Evolutionary conservation across 1,140 invertebrate species (phyloP), one percentile per base, ranked within the genome.

Genomic region (Formica selysi): DNA sequence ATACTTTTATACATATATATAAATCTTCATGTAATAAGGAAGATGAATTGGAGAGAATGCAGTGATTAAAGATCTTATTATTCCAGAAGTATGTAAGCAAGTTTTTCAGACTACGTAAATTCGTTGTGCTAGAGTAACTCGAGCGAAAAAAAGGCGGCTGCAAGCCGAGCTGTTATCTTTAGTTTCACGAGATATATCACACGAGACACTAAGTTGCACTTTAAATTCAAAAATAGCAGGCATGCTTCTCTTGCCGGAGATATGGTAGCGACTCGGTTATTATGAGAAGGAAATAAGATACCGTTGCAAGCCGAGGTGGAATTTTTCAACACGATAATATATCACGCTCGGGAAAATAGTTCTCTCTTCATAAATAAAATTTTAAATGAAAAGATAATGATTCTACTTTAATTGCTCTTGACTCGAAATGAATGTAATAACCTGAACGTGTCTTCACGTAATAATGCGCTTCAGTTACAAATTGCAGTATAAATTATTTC

Each of bases 201-300:
- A 10, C 29, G 48, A 57, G 78, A 80, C 79, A 74, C 68, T 83
- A 83, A 83, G 79, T 83, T 62, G 79, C 68, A 83, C 79, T 83
- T 83, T 83, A 83, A 83, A 83, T 83, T 83, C 79, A 73, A 83
- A 83, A 83, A 83, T 83, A 74, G 54, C 68, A 29, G 51, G 19
- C 11, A 29, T 41, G 38, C 79, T 36, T 61, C 79, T 83, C 54
- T 36, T 48, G 38, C 67, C 38, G 79, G 79, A 73, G 79, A 44
- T 61, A 59, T 57, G 67, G 38, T 48, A 74, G 68, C 68, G 67
- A 57, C 67, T 62, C 8, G 79, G 67, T 83, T 83, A 83, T 83
- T 83, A 83, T 61, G 68, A 74, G 38, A 26, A 48, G 68, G 79
- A 83, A 83, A 83, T 83, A 83, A 83, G 79, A 83, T 57, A 74